Evolutionary conservation across 2,888 invertebrate genomes (phyloP).

Genomic region (Osedax fenrisi): DNA sequence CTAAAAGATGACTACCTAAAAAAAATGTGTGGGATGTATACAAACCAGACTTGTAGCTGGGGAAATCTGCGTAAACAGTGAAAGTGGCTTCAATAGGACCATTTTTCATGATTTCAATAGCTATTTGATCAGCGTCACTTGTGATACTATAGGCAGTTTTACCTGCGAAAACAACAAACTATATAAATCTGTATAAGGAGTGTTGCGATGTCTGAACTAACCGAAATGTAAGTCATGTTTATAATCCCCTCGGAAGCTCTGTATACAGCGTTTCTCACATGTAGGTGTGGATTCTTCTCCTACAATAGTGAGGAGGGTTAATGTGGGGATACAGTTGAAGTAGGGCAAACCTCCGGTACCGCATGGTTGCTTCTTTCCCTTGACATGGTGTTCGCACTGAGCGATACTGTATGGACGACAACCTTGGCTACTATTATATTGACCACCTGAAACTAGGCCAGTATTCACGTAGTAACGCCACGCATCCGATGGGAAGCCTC

Average conservation of each 20-base stretch:
- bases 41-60: constrained; percentile 68
- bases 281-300: constrained; percentile 61
- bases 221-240: constrained; percentile 66
- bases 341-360: constrained; percentile 49
- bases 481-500: constrained; percentile 69
- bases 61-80: constrained; percentile 71
- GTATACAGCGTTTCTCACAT: constrained; percentile 61
- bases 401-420: constrained; percentile 74
- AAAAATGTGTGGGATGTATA: too few relatives aligned
- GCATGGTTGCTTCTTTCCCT: constrained; percentile 55
- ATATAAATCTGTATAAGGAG: too few relatives aligned
- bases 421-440: constrained; percentile 59
- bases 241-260: constrained; percentile 60
- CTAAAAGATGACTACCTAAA: too few relatives aligned
- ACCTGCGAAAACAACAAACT: constrained; percentile 29
- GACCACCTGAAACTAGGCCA: constrained; percentile 77
- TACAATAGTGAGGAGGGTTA: too few relatives aligned
- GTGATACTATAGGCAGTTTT: constrained; percentile 50
- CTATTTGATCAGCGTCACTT: constrained; percentile 61
- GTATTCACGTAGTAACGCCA: constrained; percentile 75
- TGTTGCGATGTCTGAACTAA: too few relatives aligned
- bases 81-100: constrained; percentile 82
- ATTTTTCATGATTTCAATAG: constrained; percentile 68
- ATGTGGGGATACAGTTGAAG: too few relatives aligned
- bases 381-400: constrained; percentile 79